Percentiles rank a stretch among this genome's conserved stretches.
Evolutionary conservation across 2,797 vertebrate species (phyloP).

Genomic region (Amphiprion clarkii): DNA sequence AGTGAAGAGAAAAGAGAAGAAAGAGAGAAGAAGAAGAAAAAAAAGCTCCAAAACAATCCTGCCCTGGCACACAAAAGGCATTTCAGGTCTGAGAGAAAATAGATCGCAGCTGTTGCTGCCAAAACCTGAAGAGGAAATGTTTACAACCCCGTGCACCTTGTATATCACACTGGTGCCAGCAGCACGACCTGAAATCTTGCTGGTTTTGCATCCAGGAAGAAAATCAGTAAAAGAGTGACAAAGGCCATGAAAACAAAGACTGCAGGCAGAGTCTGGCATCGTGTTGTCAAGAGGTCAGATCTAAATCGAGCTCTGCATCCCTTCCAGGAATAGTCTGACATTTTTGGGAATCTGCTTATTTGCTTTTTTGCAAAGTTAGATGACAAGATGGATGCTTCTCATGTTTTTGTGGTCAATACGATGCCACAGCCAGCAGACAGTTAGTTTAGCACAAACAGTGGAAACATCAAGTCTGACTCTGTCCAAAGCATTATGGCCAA

Average conservation of each 20-base stretch:
- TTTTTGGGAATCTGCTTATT: neutral
- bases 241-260: slow-evolving; percentile 1
- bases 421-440: neutral
- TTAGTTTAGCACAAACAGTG: slow-evolving; percentile 16
- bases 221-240: slow-evolving; percentile 12
- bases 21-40: neutral
- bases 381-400: neutral
- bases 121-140: slow-evolving; percentile 70
- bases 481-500: neutral
- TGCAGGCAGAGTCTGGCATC: neutral
- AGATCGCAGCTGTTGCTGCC: slow-evolving; percentile 71
- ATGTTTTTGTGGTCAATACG: neutral
- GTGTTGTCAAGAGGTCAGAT: slow-evolving; percentile 18
- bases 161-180: slow-evolving; percentile 60
- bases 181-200: slow-evolving; percentile 21
- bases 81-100: slow-evolving; percentile 74
- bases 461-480: neutral
- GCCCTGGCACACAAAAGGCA: slow-evolving; percentile 68
- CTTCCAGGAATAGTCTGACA: slow-evolving; percentile 3
- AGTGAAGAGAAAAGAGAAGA: slow-evolving; percentile 33
- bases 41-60: slow-evolving; percentile 36
- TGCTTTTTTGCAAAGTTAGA: neutral
- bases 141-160: slow-evolving; percentile 73
- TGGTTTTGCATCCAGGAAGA: slow-evolving; percentile 17
- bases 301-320: neutral